phyloP scores from a whole-genome alignment of 2,113 vertebrate genomes.

The Hemibagrus wyckioides region DNA sequence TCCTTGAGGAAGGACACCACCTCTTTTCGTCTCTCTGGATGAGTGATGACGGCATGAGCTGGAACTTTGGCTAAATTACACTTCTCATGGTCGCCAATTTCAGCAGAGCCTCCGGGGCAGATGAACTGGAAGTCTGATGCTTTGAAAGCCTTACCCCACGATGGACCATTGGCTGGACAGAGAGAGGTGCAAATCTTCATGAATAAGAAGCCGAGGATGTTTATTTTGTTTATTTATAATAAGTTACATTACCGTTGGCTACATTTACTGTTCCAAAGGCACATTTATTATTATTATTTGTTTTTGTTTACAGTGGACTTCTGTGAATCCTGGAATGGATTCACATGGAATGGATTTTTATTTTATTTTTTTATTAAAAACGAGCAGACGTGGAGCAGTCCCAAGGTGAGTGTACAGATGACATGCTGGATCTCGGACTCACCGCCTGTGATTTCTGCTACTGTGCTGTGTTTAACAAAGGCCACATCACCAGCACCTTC shows the following conservation, averaged over 20 bases:
- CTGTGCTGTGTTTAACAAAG: constrained; percentile 83
- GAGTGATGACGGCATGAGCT: constrained; percentile 74
- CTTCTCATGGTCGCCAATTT: rapidly evolving
- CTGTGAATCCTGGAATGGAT: too few relatives aligned
- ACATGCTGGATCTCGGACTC: constrained; percentile 18
- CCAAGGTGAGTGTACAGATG: too few relatives aligned
- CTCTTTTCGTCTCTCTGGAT: constrained; percentile 41
- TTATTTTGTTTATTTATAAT: too few relatives aligned
- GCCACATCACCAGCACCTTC: constrained; percentile 83
- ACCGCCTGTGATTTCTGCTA: constrained; percentile 81
- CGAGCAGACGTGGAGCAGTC: too few relatives aligned
- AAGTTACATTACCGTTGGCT: too few relatives aligned
- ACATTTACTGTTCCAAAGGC: too few relatives aligned
- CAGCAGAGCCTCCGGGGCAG: constrained; percentile 53
- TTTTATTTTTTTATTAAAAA: too few relatives aligned
- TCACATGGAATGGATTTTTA: too few relatives aligned
- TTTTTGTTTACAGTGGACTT: too few relatives aligned
- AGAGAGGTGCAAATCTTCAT: neutral
- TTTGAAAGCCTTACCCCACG: constrained; percentile 57
- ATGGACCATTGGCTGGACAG: constrained; percentile 53
- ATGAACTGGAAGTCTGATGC: constrained; percentile 64
- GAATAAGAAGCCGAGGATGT: too few relatives aligned
- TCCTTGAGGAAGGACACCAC: constrained; percentile 61
- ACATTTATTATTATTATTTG: too few relatives aligned
- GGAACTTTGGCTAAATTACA: constrained; percentile 68